phyloP scores from a whole-genome alignment of 2,888 invertebrate species.

The Dolichomitus sp. region DNA sequence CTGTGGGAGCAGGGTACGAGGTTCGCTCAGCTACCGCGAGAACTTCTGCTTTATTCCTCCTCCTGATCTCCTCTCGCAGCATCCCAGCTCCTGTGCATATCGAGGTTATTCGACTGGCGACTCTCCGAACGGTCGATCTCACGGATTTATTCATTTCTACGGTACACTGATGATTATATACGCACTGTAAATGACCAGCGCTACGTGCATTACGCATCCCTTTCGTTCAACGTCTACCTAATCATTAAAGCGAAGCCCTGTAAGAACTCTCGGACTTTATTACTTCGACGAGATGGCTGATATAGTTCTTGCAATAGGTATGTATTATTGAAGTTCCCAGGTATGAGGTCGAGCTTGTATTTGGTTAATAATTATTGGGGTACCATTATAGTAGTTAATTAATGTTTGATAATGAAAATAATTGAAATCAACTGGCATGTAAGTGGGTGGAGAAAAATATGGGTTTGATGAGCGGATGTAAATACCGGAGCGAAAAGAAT shows the following conservation, averaged over 20 bases:
- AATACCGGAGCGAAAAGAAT: no score
- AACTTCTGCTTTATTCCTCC: slow-evolving; percentile 26
- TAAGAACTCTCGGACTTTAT: background rate
- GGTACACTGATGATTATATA: slow-evolving; percentile 49
- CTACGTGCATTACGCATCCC: slow-evolving; percentile 42
- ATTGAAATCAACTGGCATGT: background rate
- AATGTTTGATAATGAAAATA: background rate
- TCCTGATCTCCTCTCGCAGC: slow-evolving; percentile 49
- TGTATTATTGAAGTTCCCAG: background rate
- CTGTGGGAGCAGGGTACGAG: slow-evolving; percentile 58
- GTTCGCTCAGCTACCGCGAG: slow-evolving; percentile 59
- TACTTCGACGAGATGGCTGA: slow-evolving; percentile 13
- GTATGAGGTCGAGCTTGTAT: background rate
- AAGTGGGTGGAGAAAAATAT: background rate
- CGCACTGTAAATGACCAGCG: slow-evolving; percentile 38
- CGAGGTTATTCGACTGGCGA: slow-evolving; percentile 63
- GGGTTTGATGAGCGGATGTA: no score
- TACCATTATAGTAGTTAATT: background rate
- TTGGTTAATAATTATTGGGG: background rate
- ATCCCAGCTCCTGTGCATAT: slow-evolving; percentile 64
- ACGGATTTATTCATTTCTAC: slow-evolving; percentile 61
- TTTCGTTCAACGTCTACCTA: slow-evolving; percentile 36
- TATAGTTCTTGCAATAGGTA: slow-evolving; percentile 5
- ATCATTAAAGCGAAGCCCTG: slow-evolving; percentile 45
- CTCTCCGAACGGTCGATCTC: slow-evolving; percentile 61